Evolutionary conservation across 2,888 invertebrate species (phyloP), one percentile per base, ranked within the genome.

Genomic region (Sinodicranocentrus sp.): DNA sequence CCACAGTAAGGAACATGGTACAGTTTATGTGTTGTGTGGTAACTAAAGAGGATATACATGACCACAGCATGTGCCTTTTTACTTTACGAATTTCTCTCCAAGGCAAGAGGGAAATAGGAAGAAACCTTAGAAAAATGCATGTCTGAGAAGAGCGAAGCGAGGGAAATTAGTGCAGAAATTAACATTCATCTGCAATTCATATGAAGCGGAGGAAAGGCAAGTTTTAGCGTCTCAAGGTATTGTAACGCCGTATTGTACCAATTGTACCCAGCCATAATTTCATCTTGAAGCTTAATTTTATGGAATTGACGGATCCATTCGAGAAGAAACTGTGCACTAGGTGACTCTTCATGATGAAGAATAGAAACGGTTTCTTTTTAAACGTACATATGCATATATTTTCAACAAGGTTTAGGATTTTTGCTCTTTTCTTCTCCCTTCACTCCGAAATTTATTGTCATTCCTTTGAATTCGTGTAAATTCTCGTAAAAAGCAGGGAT

Each of bases 111-210:
- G n/a, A n/a, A n/a, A n/a, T n/a, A n/a, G n/a, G n/a, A n/a, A n/a
- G n/a, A n/a, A n/a, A 25, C 59, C 59, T 23, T 59, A 2, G 59
- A 23, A 59, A 21, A 54, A 1, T 54, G 21, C 8, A n/a, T n/a
- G n/a, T 2, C n/a, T 23, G 59, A 2, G 17, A 3, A 17, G 19
- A 52, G 8, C 10, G 21, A 63, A 19, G 0, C 43, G 63, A n/a
- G 10, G 67, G 59, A 77, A 77, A 77, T 59, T 68, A 59, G 77
- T 77, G 77, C 77, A 77, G 68, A 77, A 77, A 77, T 77, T 77
- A 77, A 68, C 68, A 59, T 52, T 57, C 52, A 65, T 43, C 67
- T 57, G 43, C 44, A 43, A 44, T 39, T 61, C 28, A 39, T 23
- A 23, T 25, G 25, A 59, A 21, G 15, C 54, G 17, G 17, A 39